Conservation (phyloP, 2,888 invertebrate species). For the Torymus aiolomorphi region DNA sequence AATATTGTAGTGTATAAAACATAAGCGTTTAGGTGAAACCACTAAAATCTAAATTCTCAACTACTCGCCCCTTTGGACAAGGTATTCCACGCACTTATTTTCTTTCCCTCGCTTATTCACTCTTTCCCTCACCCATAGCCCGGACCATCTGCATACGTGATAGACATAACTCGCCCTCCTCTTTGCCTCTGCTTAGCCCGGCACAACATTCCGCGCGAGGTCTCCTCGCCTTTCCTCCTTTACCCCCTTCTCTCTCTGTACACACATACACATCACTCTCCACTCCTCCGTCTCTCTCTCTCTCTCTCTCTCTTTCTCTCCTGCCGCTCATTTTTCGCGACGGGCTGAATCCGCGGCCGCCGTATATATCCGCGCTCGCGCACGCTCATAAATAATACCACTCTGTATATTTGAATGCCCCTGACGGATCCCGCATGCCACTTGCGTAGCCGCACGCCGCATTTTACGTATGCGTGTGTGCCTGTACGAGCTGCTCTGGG, state of each 20-base stretch:
- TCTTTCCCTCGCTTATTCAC: constrained; percentile 8
- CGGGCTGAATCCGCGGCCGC: too few species aligned
- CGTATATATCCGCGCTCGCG: constrained; percentile 18
- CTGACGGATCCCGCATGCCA: constrained; percentile 73
- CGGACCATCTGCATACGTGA: constrained; percentile 32
- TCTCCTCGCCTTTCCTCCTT: not conserved
- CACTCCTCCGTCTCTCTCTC: not conserved
- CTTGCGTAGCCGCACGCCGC: constrained; percentile 61
- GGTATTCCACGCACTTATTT: not conserved
- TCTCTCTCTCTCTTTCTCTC: constrained; percentile 1
- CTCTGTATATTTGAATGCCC: constrained; percentile 72
- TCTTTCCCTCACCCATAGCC: not conserved
- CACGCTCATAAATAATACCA: constrained; percentile 72
- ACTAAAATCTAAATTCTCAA: not conserved
- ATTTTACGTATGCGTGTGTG: constrained; percentile 15
- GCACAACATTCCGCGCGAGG: too few species aligned
- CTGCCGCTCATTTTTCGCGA: too few species aligned
- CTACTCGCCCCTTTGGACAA: constrained; percentile 19
- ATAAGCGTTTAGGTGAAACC: too few species aligned
- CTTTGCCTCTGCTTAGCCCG: constrained; percentile 4
- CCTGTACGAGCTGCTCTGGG: constrained; percentile 4
- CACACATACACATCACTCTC: too few species aligned
- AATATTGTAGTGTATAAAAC: too few species aligned
- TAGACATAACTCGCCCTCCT: constrained; percentile 9
- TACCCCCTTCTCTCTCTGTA: too few species aligned